Conservation (phyloP, 2,888 invertebrate species). For the Sycophila texana region DNA sequence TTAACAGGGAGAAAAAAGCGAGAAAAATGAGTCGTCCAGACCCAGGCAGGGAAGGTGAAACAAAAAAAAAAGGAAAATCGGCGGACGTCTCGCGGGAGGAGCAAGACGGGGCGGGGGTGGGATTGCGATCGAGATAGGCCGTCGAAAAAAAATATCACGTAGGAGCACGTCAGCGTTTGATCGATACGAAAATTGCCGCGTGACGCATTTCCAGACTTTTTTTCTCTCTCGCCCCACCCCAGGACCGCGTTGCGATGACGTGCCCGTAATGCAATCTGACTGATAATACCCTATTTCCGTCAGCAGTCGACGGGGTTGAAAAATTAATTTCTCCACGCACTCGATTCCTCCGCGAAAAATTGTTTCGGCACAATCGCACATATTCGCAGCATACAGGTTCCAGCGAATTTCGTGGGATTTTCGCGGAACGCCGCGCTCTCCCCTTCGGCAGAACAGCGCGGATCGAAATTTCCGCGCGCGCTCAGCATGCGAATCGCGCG, state of each 20-base stretch:
- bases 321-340: too few relatives aligned
- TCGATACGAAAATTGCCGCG: conserved; percentile 17
- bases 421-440: too few relatives aligned
- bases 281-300: too few relatives aligned
- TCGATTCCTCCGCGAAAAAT: too few relatives aligned
- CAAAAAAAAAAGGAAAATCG: conserved; percentile 2
- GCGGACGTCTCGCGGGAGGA: background rate
- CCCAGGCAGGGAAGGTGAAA: background rate
- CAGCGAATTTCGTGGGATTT: too few relatives aligned
- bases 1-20: background rate
- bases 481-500: too few relatives aligned
- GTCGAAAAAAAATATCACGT: conserved; percentile 9
- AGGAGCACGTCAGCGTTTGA: conserved; percentile 14
- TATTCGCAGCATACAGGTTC: too few relatives aligned
- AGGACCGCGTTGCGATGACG: background rate
- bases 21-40: background rate
- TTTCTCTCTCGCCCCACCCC: background rate
- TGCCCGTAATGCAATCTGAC: too few relatives aligned
- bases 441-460: too few relatives aligned
- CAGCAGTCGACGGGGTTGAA: too few relatives aligned
- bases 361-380: too few relatives aligned
- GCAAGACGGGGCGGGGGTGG: background rate
- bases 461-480: too few relatives aligned
- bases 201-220: background rate
- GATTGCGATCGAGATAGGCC: conserved; percentile 18